These are phyloP conservation scores for Stylophora pistillata DNA, from an alignment of 64 coral and sea anemone species.

Conservation along the genomic window DNA sequence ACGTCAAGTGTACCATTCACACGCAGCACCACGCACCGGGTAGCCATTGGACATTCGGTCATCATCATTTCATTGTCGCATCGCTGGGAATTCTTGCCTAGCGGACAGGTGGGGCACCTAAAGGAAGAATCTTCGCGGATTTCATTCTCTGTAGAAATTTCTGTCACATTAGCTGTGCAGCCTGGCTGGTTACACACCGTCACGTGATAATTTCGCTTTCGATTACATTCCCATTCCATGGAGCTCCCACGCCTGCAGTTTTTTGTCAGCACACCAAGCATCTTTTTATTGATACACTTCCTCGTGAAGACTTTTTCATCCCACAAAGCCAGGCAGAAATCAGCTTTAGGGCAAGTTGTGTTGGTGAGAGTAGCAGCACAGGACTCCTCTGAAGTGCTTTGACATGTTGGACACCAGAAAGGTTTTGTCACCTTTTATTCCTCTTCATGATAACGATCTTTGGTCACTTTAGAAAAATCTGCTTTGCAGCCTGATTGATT, in stretches of 20 bases:
- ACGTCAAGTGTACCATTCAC: neutral
- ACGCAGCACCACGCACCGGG: neutral
- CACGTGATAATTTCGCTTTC: neutral
- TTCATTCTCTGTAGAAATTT: neutral
- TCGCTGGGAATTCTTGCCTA: neutral
- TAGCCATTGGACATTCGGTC: slow-evolving; percentile 12
- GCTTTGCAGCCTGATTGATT: slow-evolving; percentile 10
- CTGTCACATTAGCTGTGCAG: neutral
- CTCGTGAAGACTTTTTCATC: neutral
- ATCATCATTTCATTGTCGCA: neutral
- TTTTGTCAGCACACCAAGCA: neutral
- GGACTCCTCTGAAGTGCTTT: neutral
- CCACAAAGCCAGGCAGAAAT: slow-evolving; percentile 2
- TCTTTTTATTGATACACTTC: slow-evolving; percentile 5
- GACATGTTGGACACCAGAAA: slow-evolving; percentile 29
- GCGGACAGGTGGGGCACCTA: slow-evolving; percentile 19
- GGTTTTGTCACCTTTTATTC: too few relatives aligned
- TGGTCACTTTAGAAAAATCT: too few relatives aligned
- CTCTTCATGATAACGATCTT: too few relatives aligned
- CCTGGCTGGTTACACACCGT: neutral
- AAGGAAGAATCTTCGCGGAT: neutral
- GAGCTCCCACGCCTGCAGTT: neutral
- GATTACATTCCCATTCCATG: neutral
- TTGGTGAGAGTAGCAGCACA: neutral
- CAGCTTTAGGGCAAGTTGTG: slow-evolving; percentile 15